These are phyloP conservation scores for Bubo bubo DNA, from an alignment of 2,113 vertebrate species.

Conservation along the genomic window DNA sequence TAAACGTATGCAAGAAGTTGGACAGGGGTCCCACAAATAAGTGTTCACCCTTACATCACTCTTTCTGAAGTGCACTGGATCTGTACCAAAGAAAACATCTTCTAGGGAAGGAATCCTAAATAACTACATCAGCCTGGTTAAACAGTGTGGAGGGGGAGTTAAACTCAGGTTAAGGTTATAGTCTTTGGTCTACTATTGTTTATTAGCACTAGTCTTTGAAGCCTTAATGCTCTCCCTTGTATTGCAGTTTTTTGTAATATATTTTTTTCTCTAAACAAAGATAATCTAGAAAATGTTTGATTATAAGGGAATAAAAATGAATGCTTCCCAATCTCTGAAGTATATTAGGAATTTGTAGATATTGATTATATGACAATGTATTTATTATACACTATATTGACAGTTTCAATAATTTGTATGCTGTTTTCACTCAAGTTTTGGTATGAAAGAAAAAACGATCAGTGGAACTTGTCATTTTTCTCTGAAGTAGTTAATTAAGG, in stretches of 20 bases:
- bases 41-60: not conserved
- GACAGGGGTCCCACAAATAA: not conserved
- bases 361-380: not conserved
- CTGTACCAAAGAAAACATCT: not conserved
- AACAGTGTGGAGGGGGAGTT: fast-evolving
- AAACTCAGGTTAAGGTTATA: not conserved
- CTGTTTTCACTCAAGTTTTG: not conserved
- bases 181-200: not conserved
- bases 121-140: not conserved
- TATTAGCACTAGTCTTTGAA: not conserved
- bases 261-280: not conserved
- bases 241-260: not conserved
- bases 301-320: not conserved
- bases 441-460: not conserved
- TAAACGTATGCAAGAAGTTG: not conserved
- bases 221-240: not conserved
- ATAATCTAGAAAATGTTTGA: not conserved
- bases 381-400: not conserved
- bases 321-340: not conserved
- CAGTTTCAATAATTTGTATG: not conserved
- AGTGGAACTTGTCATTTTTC: not conserved
- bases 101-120: not conserved
- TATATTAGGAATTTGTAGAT: not conserved
- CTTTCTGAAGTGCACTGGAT: not conserved
- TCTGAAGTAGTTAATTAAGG: not conserved